Base-by-base conservation (phyloP, 2,113 vertebrate genomes). In the Pelvicachromis taeniatus region DNA sequence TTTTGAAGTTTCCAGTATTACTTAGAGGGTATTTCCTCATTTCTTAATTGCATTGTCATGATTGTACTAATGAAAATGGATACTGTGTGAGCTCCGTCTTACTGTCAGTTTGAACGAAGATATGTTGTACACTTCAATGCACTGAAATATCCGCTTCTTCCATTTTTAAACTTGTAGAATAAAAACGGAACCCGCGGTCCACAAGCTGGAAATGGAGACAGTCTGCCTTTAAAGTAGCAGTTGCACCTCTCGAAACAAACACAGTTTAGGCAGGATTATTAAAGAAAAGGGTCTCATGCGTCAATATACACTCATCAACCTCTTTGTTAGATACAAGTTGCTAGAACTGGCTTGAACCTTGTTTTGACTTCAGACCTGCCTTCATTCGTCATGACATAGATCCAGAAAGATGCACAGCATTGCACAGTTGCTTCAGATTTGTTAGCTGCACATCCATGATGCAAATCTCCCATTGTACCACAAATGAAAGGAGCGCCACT, bases 111-210 rank as follows among this genome's bases (percentile, higher is more conserved):
- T 68, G 35, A 68, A 23, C 42, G 19, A 68, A 68, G 12, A 42
- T 23, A 33, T 23, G 19, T 11, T 23, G n/a, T 42, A 68, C 61
- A 68, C 33, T 40, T 68, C 9, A 68, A 40, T 68, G 35, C 35
- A 23, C n/a, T 42, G 6, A 40, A 42, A 42, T 40, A 68, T 42
- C 12, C 0, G 0, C 7, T 68, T 68, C 35, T 68, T 23, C 7
- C 63, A 68, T 68, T 68, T 65, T 35, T 19, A 68, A 9, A 42
- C 35, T 23, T 16, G 19, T 40, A 21, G 19, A 40, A 8, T 68
- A 35, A 68, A 68, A 68, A 68, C 35, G 16, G 19, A 42, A 68
- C 63, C 2, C 42, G 63, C 21, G 1, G 11, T 42, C n/a, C 35
- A 42, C 35, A 68, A 21, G 12, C 12, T 23, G 63, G n/a, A 68